Evolutionary conservation across 1,140 invertebrate genomes (phyloP), one percentile per base, ranked within the genome.

Genomic region (Patella vulgata): DNA sequence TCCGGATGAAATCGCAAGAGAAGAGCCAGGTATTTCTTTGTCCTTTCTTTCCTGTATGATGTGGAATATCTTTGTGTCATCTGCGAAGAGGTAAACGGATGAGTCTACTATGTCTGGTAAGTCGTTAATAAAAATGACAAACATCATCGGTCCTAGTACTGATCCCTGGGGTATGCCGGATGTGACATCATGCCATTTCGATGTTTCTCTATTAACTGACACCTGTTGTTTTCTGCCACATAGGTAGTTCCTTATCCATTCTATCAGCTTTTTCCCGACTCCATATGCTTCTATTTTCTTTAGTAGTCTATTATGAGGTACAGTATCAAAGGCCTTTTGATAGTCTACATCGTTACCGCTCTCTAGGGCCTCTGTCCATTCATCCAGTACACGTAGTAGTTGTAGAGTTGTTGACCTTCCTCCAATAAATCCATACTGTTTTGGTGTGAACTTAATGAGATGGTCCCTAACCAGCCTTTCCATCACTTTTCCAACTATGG

Each of bases 101-200:
- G 43, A 55, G 21, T 40, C 28, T 14, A 66, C 55, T 14, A 14
- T 21, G 0, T 30, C 17, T 17, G 65, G 60, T 19, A 74, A 36
- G 28, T 74, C 69, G 36, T 69, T 71, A 8, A 65, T 66, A 44
- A 58, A 70, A n/a, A 71, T 43, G 0, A 69, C 39, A 42, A 63
- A 74, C 21, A 74, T 53, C 17, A 65, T 11, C 5, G 69, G 71
- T 0, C 58, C 68, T 8, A 74, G 36, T 3, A 74, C 53, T 5
- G 60, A 68, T 12, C 71, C 71, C 43, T 71, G 61, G 12, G 64
- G 59, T 8, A 71, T 69, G 3, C 64, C 60, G 31, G 50, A 60
- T 44, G 64, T 59, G 12, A 68, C 58, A 14, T 39, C 21, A 31
- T 19, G 31, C 62, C 55, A 58, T 19, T 47, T 44, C 52, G 61